These are phyloP conservation scores for Andricus quercusramuli DNA, from an alignment of 2,888 invertebrate species.

Conservation along the genomic window DNA sequence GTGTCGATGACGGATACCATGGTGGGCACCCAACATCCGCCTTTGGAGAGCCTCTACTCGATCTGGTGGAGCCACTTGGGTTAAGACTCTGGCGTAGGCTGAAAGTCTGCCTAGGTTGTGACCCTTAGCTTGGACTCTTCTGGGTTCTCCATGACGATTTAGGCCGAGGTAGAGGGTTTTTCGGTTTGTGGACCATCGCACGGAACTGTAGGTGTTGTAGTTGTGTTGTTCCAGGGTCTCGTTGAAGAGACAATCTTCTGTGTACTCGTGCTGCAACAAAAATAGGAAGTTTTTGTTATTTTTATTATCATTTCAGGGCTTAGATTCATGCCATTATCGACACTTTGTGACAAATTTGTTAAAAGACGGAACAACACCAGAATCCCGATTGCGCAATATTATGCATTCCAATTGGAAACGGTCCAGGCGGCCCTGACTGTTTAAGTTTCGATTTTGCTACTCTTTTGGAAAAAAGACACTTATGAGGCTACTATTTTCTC, in stretches of 20 bases:
- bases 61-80: slow-evolving; percentile 79
- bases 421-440: too few species aligned
- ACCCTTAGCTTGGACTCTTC: slow-evolving; percentile 86
- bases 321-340: too few species aligned
- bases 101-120: slow-evolving; percentile 86
- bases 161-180: slow-evolving; percentile 87
- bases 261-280: slow-evolving; percentile 90
- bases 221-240: slow-evolving; percentile 91
- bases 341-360: too few species aligned
- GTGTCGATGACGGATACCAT: slow-evolving; percentile 70
- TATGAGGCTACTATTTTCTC: too few species aligned
- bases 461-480: too few species aligned
- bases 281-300: slow-evolving; percentile 10
- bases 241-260: slow-evolving; percentile 90
- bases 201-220: slow-evolving; percentile 91
- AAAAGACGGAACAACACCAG: too few species aligned
- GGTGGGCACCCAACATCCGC: slow-evolving; percentile 74
- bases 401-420: too few species aligned
- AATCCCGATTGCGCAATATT: too few species aligned
- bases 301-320: background rate
- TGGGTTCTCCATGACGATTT: slow-evolving; percentile 86
- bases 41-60: slow-evolving; percentile 79
- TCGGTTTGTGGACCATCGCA: slow-evolving; percentile 85
- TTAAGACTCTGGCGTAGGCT: slow-evolving; percentile 86
- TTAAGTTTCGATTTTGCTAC: too few species aligned